phyloP scores from a whole-genome alignment of 2,113 vertebrate species.

The Spheniscus mendiculus region DNA sequence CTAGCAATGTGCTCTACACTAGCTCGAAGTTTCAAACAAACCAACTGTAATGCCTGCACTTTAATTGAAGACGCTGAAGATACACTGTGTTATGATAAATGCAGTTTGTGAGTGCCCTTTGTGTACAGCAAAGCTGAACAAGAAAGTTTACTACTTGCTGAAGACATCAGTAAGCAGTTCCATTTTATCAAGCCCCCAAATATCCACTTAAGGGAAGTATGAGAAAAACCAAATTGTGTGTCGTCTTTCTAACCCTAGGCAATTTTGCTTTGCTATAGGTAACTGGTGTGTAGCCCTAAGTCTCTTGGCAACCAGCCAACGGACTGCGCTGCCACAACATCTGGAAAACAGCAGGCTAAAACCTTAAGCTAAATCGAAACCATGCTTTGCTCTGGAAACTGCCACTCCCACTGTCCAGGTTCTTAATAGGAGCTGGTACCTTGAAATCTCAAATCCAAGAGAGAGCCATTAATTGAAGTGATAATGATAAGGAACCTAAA shows the following conservation, averaged over 20 bases:
- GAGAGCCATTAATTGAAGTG: background rate
- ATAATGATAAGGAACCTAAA: background rate
- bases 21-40: background rate
- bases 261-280: background rate
- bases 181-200: background rate
- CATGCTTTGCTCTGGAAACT: background rate
- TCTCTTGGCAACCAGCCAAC: background rate
- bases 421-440: background rate
- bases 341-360: background rate
- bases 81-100: accelerated
- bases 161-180: background rate
- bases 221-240: background rate
- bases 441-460: background rate
- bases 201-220: background rate
- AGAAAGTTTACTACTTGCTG: background rate
- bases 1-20: background rate
- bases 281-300: background rate
- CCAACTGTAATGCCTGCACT: background rate
- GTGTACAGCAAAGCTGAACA: background rate
- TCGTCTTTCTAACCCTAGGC: background rate
- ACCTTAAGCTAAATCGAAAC: background rate
- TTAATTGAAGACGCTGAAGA: background rate
- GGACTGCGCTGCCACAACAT: background rate
- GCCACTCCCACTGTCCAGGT: background rate
- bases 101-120: background rate